phyloP scores from a whole-genome alignment of 2,797 vertebrate species.

The Galagoides demidoff region DNA sequence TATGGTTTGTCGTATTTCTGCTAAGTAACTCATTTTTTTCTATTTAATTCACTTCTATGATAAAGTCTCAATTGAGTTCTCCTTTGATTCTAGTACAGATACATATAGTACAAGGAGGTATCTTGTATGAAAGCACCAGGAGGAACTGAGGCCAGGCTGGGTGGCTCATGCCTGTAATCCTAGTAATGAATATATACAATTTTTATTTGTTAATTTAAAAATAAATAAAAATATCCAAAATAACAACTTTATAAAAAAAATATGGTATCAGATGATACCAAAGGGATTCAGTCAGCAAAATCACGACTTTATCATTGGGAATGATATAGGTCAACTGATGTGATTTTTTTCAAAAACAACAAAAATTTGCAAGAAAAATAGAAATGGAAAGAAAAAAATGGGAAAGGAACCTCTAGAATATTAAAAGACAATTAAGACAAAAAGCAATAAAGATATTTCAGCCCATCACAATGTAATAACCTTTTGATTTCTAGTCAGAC shows the following conservation, averaged over 20 bases:
- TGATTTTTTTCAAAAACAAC: conserved; percentile 1
- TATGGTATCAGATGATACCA: neutral
- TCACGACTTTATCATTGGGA: neutral
- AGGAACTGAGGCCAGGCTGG: neutral
- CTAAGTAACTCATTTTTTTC: conserved; percentile 31
- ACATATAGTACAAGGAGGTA: neutral
- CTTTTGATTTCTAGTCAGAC: neutral
- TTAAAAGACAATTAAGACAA: conserved; percentile 12
- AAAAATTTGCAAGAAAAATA: conserved; percentile 11
- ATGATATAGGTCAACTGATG: neutral
- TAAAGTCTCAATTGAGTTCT: neutral
- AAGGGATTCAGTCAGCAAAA: neutral
- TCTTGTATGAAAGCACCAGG: conserved; percentile 1
- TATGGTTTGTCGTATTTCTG: neutral
- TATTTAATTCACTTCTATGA: neutral
- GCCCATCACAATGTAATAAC: neutral
- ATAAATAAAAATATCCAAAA: neutral
- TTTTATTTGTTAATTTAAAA: neutral
- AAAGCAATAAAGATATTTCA: neutral
- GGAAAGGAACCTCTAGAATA: neutral
- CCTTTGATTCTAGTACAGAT: conserved; percentile 47
- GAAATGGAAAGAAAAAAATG: neutral
- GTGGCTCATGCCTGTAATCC: too few relatives aligned
- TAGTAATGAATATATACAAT: neutral
- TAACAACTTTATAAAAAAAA: neutral